Base-by-base conservation (phyloP, 1,140 invertebrate species). In the Magallana angulata region DNA sequence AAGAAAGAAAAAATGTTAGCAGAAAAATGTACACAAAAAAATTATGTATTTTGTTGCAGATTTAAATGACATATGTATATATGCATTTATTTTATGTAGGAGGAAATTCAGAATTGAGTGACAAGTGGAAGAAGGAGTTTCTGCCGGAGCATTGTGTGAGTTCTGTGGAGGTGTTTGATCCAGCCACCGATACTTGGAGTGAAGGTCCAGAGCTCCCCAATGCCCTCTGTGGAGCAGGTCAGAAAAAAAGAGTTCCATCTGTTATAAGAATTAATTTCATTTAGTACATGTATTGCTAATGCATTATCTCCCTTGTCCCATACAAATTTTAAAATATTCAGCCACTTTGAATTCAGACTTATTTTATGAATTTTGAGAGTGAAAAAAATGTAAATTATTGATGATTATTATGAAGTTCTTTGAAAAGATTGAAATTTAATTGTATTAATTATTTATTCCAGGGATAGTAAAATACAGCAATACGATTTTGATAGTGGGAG, bases 171-270 rank as follows among this genome's bases (percentile, higher is more conserved):
- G 91, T 94, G 2, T 94, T 93, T 89, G 93, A 94, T 86, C 93
- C 93, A 2, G 90, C 86, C 0, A 90, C 81, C 14, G 89, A 93
- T 58, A 90, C 90, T 0, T 94, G 94, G 94, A 90, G 85, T n/a
- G 36, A 87, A 7, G 94, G 94, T 5, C 94, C 94, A 5, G 92
- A 94, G 56, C 88, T 94, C 30, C 93, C 94, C 9, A 93, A 94
- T 89, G 92, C 93, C 11, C 87, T 94, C n/a, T 94, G 94, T 93
- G 94, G 94, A 14, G 93, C 94, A 87, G 93, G 93, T 93, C 36
- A 48, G 36, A 48, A 48, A 48, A 48, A 48, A 2, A 24, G 24
- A 24, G 24, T 24, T 24, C 24, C 0, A 1, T 24, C 24, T 24
- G 24, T 24, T 24, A 3, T 48, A 48, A 48, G 2, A 48, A 2